Percentiles rank a stretch among this genome's conserved stretches.
Conservation (phyloP, 2,888 invertebrate species). For the Drosophila mulleri region DNA sequence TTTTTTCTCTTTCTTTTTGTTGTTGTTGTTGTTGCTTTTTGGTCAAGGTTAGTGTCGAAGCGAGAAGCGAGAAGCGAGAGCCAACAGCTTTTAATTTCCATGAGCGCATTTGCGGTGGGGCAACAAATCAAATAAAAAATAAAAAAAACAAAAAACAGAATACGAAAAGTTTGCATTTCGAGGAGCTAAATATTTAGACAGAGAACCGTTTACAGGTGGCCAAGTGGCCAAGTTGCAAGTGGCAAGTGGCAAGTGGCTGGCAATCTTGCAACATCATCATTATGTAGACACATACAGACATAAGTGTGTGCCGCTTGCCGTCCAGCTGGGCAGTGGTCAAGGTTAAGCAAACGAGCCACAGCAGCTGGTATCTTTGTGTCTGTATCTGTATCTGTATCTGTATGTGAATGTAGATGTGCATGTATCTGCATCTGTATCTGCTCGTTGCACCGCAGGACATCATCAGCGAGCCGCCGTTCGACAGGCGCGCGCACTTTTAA, state of each 20-base stretch:
- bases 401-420: no score
- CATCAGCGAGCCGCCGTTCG: conserved; percentile 62
- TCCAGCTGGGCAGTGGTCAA: conserved; percentile 78
- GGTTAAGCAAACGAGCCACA: conserved; percentile 66
- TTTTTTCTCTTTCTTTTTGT: conserved; percentile 25
- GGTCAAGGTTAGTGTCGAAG: conserved; percentile 48
- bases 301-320: conserved; percentile 16
- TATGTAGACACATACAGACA: conserved; percentile 25
- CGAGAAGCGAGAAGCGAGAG: neutral
- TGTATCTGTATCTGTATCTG: conserved; percentile 25
- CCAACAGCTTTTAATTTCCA: conserved; percentile 49
- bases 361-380: conserved; percentile 7
- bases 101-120: conserved; percentile 68
- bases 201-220: conserved; percentile 73
- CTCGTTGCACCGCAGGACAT: conserved; percentile 75
- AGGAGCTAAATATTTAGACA: conserved; percentile 72
- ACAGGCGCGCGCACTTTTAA: conserved; percentile 72
- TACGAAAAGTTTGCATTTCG: conserved; percentile 33
- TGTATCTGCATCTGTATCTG: conserved; percentile 18
- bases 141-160: conserved; percentile 35
- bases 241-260: conserved; percentile 36
- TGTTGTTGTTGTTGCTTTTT: conserved; percentile 31
- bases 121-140: conserved; percentile 79
- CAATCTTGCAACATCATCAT: conserved; percentile 69
- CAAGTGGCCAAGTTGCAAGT: conserved; percentile 24